Percentiles rank a stretch among this genome's conserved stretches.
Conservation (phyloP, 2,888 invertebrate genomes). For the Cheilosia scutellata region DNA sequence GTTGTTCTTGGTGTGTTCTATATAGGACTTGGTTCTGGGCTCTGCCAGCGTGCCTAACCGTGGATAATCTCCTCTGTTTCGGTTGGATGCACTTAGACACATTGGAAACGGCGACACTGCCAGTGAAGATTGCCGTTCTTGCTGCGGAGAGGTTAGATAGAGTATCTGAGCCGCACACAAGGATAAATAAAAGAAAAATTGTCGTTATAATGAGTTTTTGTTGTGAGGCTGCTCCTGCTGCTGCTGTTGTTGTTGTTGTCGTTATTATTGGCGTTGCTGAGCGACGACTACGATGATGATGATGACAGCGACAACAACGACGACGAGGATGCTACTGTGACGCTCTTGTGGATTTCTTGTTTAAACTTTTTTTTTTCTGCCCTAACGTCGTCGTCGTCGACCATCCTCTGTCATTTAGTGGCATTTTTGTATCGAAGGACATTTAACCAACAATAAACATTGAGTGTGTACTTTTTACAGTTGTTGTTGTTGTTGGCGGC, state of each 20-base stretch:
- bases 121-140: constrained; percentile 65
- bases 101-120: constrained; percentile 63
- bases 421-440: constrained; percentile 65
- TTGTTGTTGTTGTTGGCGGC: constrained; percentile 8
- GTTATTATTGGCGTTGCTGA: constrained; percentile 40
- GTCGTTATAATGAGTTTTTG: constrained; percentile 71
- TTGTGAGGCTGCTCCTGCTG: constrained; percentile 44
- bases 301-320: constrained; percentile 59
- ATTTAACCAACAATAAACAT: constrained; percentile 74
- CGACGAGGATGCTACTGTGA: constrained; percentile 63
- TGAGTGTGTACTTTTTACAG: constrained; percentile 68
- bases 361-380: background rate
- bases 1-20: constrained; percentile 27
- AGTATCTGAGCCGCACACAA: constrained; percentile 54
- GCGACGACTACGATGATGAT: constrained; percentile 53
- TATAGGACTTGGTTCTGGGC: constrained; percentile 20
- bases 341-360: constrained; percentile 32
- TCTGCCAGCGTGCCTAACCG: constrained; percentile 71
- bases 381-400: constrained; percentile 43
- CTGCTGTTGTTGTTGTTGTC: constrained; percentile 6
- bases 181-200: constrained; percentile 60
- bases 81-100: constrained; percentile 75
- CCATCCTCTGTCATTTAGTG: constrained; percentile 60
- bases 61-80: constrained; percentile 76
- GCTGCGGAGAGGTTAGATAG: constrained; percentile 52